These are phyloP conservation scores for Acanthosepion esculentum DNA, from an alignment of 2,888 invertebrate genomes.

Conservation along the genomic window DNA sequence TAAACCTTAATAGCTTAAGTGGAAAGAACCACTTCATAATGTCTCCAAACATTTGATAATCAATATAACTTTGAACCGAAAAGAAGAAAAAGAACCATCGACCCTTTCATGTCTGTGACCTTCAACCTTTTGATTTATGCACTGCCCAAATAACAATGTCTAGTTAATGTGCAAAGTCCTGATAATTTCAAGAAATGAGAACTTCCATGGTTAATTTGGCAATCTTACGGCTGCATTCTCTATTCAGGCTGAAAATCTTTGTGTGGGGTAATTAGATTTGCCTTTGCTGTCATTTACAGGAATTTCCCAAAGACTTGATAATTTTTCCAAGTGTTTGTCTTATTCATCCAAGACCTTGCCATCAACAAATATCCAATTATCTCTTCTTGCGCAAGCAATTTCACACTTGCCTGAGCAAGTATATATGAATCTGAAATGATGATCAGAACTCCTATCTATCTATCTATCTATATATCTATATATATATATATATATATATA, in stretches of 20 bases:
- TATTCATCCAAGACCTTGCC: not conserved
- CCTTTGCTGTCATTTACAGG: not conserved
- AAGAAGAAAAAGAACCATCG: not conserved
- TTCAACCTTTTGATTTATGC: not conserved
- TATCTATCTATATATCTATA: not conserved
- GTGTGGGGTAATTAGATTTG: conserved; percentile 2
- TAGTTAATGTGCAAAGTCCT: not conserved
- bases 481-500: not conserved
- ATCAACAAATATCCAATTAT: conserved; percentile 33
- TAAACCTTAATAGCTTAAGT: not conserved
- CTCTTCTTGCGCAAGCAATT: conserved; percentile 9
- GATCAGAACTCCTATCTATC: not conserved
- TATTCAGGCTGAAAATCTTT: not conserved
- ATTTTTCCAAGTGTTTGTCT: not conserved
- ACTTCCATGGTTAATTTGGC: not conserved
- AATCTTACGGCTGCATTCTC: conserved; percentile 7
- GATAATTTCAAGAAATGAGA: not conserved
- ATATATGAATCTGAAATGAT: conserved; percentile 6
- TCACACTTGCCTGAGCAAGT: not conserved
- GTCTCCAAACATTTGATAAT: not conserved
- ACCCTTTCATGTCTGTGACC: not conserved
- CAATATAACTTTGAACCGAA: not conserved
- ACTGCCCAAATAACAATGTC: conserved; percentile 4
- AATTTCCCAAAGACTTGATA: conserved; percentile 6
- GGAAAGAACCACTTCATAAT: conserved; percentile 4